Conservation (phyloP, 35 echinoderm and acorn worm species). For the Hemicentrotus pulcherrimus region DNA sequence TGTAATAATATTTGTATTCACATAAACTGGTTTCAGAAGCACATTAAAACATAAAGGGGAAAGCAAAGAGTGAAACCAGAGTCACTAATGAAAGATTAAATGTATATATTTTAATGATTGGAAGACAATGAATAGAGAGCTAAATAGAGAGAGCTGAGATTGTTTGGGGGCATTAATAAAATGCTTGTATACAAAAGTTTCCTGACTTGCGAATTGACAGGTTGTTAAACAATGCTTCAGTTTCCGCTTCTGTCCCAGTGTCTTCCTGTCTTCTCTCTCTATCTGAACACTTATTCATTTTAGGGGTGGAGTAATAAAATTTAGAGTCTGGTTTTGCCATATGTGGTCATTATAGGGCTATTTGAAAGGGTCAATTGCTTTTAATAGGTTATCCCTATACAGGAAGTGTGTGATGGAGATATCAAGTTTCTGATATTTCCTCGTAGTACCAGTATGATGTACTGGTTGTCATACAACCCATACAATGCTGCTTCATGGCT, state of each 20-base stretch:
- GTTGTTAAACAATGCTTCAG: not conserved
- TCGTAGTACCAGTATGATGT: not conserved
- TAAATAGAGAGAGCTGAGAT: not conserved
- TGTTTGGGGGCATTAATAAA: not conserved
- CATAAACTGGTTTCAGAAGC: not conserved
- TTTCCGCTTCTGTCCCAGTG: not conserved
- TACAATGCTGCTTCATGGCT: not conserved
- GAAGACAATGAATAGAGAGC: not conserved
- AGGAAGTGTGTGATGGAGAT: not conserved
- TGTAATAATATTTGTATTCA: not conserved
- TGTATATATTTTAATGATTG: not conserved
- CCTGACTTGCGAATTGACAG: conserved; percentile 9
- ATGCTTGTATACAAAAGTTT: not conserved
- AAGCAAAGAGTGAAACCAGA: not conserved
- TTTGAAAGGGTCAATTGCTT: not conserved
- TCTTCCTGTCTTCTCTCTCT: not conserved
- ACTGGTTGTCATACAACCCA: not conserved
- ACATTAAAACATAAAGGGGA: not conserved
- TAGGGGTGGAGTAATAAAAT: not conserved
- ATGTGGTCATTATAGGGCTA: not conserved
- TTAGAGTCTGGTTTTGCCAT: not conserved
- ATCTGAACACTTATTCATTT: not conserved
- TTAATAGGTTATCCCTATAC: not conserved
- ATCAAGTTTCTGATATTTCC: not conserved
- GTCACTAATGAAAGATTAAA: not conserved